These are phyloP conservation scores for Acanthurus lineatus DNA, from an alignment of 2,797 vertebrate genomes.

Conservation along the genomic window DNA sequence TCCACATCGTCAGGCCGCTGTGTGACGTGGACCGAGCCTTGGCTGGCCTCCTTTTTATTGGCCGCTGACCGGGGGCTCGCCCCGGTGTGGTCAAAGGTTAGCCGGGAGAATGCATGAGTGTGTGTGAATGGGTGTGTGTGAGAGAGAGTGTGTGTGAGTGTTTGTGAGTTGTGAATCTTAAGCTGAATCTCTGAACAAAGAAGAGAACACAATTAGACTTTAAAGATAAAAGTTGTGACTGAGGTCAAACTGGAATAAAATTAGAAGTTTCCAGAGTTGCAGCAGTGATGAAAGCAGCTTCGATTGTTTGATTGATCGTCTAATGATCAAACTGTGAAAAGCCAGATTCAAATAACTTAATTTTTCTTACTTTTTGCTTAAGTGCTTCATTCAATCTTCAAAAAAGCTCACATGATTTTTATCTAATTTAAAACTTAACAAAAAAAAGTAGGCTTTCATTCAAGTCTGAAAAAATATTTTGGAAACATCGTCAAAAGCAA, in stretches of 20 bases:
- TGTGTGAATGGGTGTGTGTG: constrained; percentile 1
- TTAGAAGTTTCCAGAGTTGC: not conserved
- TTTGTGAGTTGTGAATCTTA: not conserved
- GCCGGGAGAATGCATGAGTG: not conserved
- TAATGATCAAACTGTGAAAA: not conserved
- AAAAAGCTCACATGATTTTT: not conserved
- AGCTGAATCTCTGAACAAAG: constrained; percentile 7
- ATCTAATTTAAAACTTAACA: not conserved
- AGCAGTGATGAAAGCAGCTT: too few species aligned
- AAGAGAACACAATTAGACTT: not conserved
- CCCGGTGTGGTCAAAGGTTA: constrained; percentile 29
- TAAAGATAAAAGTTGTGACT: not conserved
- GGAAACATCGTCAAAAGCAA: not conserved
- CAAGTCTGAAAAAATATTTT: not conserved
- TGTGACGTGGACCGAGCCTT: constrained; percentile 37
- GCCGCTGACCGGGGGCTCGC: constrained; percentile 45
- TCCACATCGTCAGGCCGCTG: not conserved
- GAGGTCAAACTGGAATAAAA: not conserved
- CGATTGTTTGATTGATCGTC: too few species aligned
- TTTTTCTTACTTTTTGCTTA: not conserved
- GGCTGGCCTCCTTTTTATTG: constrained; percentile 51
- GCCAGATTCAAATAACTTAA: not conserved
- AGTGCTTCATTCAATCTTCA: not conserved
- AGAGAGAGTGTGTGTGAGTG: not conserved
- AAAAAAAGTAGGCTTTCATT: not conserved